Evolutionary conservation across 1,140 invertebrate species (phyloP), one percentile per base, ranked within the genome.

Genomic region (Venustaconcha ellipsiformis): DNA sequence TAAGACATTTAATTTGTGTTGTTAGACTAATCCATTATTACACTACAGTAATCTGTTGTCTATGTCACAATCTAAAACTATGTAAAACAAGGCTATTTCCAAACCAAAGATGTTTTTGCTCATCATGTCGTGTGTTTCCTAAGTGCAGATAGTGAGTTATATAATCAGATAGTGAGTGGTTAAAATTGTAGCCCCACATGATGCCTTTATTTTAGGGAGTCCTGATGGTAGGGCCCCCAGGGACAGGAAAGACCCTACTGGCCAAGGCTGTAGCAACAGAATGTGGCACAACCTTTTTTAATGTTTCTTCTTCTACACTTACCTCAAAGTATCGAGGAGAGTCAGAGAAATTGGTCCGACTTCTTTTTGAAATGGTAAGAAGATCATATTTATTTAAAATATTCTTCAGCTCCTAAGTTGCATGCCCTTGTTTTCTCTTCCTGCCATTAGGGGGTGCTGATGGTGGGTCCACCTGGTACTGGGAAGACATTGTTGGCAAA

Each of bases 401-500:
- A n/a, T 37, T 30, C n/a, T n/a, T 64, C 18, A 57, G 23, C 55
- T 57, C 20, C 66, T 55, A 59, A 74, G 58, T 71, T 76, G 74
- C 75, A 68, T 68, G 67, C 72, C 72, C 58, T 72, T 80, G 70
- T 79, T 79, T 80, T 78, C 67, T 72, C 74, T 59, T 72, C 64
- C 58, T 67, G 59, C 57, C 62, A 70, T 30, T 80, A 91, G 92
- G 97, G 97, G 20, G 97, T 99, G 14, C 88, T 99, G 70, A 98
- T 99, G 97, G 97, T 98, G 75, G 97, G 97, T 4, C 97, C 97
- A 20, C 97, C 95, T 8, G 98, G 99, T 62, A 99, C 98, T 5
- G 99, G 99, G 17, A 99, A 99, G 93, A 99, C 99, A 1, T 96
- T 99, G 95, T 91, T 99, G 64, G 98, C 99, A 20, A 99, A 99